Evolutionary conservation across 2,888 invertebrate species (phyloP), one percentile per base, ranked within the genome.

Genomic region (Nemotelus pantherinus): DNA sequence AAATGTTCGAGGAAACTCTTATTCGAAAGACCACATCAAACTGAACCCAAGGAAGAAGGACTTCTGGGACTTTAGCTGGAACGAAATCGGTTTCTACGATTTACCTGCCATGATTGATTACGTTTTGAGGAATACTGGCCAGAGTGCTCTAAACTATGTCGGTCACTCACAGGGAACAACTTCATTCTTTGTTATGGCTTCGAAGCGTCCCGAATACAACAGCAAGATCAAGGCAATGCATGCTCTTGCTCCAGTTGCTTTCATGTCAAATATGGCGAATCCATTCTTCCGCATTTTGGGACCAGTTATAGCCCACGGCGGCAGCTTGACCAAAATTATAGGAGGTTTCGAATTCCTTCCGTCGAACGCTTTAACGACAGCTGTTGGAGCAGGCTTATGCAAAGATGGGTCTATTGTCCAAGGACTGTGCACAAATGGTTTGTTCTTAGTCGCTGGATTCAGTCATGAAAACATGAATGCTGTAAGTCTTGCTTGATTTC

Each of bases 71-170:
- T 92, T 89, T 82, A 92, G 92, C 82, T 93, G 91, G 89, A 91
- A 93, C 82, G 92, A 94, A 84, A 91, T 93, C 7, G 67, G 67
- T 87, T 93, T 88, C 44, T 90, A 90, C 80, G 97, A 98, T 85
- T 83, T 97, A 70, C 95, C 96, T 0, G 90, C 94, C 0, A 93
- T 93, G 90, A 91, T 97, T 74, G 93, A 97, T 84, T 91, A 92
- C 83, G 89, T 91, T 2, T 84, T 93, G 0, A 82, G 83, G 0
- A 80, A 83, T 2, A 92, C 94, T 0, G 89, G 90, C 0, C 88
- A 90, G 64, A 82, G 88, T 3, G 87, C 90, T 48, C 83, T 96
- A 0, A 92, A 92, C 83, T 95, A 95, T 84, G 87, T 93, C 0
- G 96, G 95, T 91, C 67, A 94, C 84, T 94, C 94, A 0, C 90